phyloP scores from a whole-genome alignment of 2,888 invertebrate species.

The Liodrosophila aerea region DNA sequence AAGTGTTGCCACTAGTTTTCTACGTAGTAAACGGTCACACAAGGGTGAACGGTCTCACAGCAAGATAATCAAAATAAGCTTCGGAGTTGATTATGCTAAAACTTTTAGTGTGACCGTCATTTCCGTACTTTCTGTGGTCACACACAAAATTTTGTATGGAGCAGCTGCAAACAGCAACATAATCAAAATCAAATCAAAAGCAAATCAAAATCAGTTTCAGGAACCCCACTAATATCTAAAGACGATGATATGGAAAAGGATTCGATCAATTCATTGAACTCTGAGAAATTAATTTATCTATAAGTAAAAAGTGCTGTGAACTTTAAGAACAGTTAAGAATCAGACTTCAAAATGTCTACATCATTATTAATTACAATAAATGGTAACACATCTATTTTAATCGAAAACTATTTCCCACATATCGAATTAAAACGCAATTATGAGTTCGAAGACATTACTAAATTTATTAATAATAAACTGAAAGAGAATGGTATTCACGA shows the following conservation, averaged over 20 bases:
- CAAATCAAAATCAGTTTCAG: no score
- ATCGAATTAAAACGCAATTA: conserved; percentile 1
- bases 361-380: background rate
- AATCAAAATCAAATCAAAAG: no score
- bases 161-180: no score
- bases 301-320: background rate
- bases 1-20: no score
- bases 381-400: background rate
- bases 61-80: no score
- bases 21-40: no score
- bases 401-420: background rate
- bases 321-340: background rate
- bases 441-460: conserved; percentile 1
- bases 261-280: conserved; percentile 2
- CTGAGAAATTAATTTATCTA: background rate
- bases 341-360: background rate
- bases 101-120: no score
- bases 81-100: no score
- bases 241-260: conserved; percentile 2
- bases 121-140: no score
- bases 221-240: conserved; percentile 4
- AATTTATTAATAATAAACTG: background rate
- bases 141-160: no score
- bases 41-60: no score
- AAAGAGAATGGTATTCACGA: no score